phyloP scores from a whole-genome alignment of 92 coral and sea anemone genomes.

The Galaxea fascicularis region DNA sequence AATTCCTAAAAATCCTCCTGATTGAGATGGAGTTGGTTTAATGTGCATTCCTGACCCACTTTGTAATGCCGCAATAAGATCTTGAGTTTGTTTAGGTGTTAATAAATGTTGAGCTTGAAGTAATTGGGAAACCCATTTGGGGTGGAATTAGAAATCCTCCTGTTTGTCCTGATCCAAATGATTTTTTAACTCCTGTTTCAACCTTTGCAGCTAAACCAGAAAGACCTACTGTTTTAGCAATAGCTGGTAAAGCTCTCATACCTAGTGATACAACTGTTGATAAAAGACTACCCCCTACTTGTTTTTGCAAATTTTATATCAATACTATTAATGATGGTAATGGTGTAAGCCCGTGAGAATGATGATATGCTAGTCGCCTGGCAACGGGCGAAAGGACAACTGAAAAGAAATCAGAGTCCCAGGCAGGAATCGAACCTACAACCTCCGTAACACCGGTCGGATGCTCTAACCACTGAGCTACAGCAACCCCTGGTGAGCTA shows the following conservation, averaged over 20 bases:
- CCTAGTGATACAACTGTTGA: background rate
- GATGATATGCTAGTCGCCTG: background rate
- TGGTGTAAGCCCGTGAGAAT: background rate
- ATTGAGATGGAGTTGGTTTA: constrained; percentile 15
- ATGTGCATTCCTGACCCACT: background rate
- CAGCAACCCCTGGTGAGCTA: too few relatives aligned
- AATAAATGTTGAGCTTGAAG: background rate
- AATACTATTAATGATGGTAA: background rate
- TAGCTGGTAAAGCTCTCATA: background rate
- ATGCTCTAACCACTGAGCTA: too few relatives aligned
- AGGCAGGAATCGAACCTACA: too few relatives aligned
- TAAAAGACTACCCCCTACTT: constrained; percentile 14
- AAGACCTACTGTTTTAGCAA: constrained; percentile 17
- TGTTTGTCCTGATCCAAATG: background rate
- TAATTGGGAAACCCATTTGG: too few relatives aligned
- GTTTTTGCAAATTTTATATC: constrained; percentile 8
- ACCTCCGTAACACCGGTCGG: too few relatives aligned
- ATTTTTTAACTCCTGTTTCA: background rate
- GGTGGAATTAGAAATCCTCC: background rate
- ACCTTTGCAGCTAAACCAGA: background rate
- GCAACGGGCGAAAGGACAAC: background rate
- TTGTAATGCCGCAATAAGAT: too few relatives aligned
- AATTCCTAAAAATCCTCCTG: constrained; percentile 21
- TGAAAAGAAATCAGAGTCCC: too few relatives aligned
- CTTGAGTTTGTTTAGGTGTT: background rate